Evolutionary conservation across 2,888 invertebrate genomes (phyloP).

Genomic region (Watsonalla binaria): DNA sequence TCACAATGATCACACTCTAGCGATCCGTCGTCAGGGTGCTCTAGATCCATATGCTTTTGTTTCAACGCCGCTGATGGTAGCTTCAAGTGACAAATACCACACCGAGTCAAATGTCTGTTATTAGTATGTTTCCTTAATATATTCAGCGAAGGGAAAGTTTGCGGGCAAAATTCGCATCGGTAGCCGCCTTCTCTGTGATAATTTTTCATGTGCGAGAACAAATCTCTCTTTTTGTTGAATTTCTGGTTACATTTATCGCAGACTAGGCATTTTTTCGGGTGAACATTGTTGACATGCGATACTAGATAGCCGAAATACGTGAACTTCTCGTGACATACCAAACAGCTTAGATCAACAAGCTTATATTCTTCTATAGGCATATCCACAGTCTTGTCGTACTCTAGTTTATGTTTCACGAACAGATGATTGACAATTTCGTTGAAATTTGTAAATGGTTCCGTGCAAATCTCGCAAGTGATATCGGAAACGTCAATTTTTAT

Average conservation of each 20-base stretch:
- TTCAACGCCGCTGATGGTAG: constrained; percentile 61
- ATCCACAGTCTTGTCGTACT: constrained; percentile 56
- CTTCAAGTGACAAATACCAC: constrained; percentile 57
- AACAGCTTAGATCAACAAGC: constrained; percentile 52
- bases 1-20: constrained; percentile 58
- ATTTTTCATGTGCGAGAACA: constrained; percentile 68
- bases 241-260: constrained; percentile 67
- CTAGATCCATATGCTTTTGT: constrained; percentile 61
- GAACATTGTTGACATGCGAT: constrained; percentile 60
- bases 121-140: constrained; percentile 61
- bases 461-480: constrained; percentile 56
- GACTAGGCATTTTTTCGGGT: constrained; percentile 65
- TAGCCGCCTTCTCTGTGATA: constrained; percentile 70
- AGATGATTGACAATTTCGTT: constrained; percentile 54
- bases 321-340: constrained; percentile 55
- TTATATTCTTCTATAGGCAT: constrained; percentile 67
- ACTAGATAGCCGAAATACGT: constrained; percentile 66
- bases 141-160: constrained; percentile 56
- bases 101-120: constrained; percentile 60
- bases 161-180: constrained; percentile 57
- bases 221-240: constrained; percentile 63
- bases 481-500: constrained; percentile 67
- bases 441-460: constrained; percentile 35
- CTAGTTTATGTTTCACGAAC: constrained; percentile 46
- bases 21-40: constrained; percentile 66